These are phyloP conservation scores for Noctua janthina DNA, from an alignment of 2,888 invertebrate genomes.

Conservation along the genomic window DNA sequence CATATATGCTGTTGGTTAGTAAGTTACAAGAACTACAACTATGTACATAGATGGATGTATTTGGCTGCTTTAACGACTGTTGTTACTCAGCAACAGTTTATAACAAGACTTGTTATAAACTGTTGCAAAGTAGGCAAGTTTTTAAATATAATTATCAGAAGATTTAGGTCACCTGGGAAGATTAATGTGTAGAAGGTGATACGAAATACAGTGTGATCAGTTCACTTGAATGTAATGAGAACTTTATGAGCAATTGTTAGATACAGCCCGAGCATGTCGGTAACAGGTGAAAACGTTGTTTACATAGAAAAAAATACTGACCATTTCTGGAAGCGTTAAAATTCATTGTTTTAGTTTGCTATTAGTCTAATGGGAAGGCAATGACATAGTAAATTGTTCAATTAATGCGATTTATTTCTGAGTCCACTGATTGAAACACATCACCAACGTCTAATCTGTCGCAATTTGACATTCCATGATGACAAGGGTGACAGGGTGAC, in stretches of 20 bases:
- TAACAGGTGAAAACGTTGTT: conserved; percentile 42
- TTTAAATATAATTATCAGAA: not conserved
- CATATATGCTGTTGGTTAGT: no score
- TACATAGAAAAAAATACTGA: conserved; percentile 65
- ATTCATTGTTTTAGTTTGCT: conserved; percentile 79
- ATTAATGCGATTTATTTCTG: conserved; percentile 72
- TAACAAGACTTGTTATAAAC: not conserved
- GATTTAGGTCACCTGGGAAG: conserved; percentile 1
- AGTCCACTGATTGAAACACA: conserved; percentile 82
- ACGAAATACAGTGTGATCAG: conserved; percentile 1
- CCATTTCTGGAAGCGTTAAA: conserved; percentile 89
- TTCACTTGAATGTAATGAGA: conserved; percentile 18
- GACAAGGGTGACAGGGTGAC: conserved; percentile 43
- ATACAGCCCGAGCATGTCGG: conserved; percentile 32
- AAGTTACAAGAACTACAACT: not conserved
- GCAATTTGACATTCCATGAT: conserved; percentile 60
- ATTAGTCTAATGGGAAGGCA: conserved; percentile 67
- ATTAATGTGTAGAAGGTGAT: conserved; percentile 4
- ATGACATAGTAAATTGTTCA: conserved; percentile 78
- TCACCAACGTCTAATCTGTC: conserved; percentile 79
- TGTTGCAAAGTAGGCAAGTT: not conserved
- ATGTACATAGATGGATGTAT: not conserved
- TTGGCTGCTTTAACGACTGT: not conserved
- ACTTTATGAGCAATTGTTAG: conserved; percentile 29
- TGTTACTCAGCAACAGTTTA: conserved; percentile 20